Evolutionary conservation across 2,113 vertebrate species (phyloP), one percentile per base, ranked within the genome.

Genomic region (Junco hyemalis): DNA sequence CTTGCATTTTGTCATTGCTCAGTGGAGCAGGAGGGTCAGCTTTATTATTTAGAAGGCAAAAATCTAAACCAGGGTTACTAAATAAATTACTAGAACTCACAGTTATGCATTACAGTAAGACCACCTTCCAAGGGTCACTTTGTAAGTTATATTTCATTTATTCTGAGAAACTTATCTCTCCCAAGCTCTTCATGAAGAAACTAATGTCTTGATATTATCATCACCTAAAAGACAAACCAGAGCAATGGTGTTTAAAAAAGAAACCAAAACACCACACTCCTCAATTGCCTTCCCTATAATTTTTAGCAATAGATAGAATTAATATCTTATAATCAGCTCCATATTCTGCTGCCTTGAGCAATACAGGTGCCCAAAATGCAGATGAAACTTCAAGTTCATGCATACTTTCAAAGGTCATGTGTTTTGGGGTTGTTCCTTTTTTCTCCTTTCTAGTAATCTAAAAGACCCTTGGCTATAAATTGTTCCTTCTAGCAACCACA

Each of bases 381-480:
- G 90, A 96, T 66, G 79, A 97, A 96, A 94, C 74, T 65, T 86
- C 9, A 74, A 96, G 95, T 84, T 96, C 92, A 86, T 87, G 77
- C 78, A 83, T 87, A 70, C 77, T 95, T 96, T 95, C 83, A 84
- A 86, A 93, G 90, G 87, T 94, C 92, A 90, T 80, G 47, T 81
- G 51, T 92, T 95, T 53, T 35, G 59, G 79, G 53, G 70, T 81
- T 93, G 78, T 35, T 89, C 22, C 47, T 92, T 88, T 82, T 93
- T 86, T 51, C 81, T 74, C 56, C 90, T 93, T 90, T 95, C 92
- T 88, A 88, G 80, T 93, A 83, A 87, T 92, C 94, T 81, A 47
- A 92, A 97, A 93, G 92, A 96, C 94, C 96, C 78, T 86, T 92
- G 95, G 79, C 94, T 97, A 95, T 96, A 97, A 97, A 96, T 94